Base-by-base conservation (phyloP, 2,888 invertebrate genomes). In the Sphecodes monilicornis region DNA sequence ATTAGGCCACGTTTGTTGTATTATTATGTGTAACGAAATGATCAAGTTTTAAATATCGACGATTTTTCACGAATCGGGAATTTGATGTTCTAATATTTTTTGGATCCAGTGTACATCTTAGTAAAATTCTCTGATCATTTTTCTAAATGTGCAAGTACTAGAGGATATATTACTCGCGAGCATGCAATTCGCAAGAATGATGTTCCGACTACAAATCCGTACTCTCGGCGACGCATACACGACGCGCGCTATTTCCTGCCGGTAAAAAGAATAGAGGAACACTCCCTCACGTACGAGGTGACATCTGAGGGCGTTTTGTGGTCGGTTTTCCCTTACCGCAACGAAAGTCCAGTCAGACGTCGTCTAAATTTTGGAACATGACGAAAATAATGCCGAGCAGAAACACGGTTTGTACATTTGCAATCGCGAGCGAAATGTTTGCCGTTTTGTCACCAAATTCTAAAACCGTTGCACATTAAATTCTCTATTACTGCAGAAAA, bases 221-320 rank as follows among this genome's bases (percentile, higher is more conserved):
- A 16, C 29, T 26, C 5, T 29, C 3, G 22, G 13, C 11, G 46
- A 69, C 46, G 39, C 22, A 10, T 72, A 60, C 54, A 57, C 60
- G 29, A 46, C 29, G 18, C n/a, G 36, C 46, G 32, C 26, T 54
- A 43, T 68, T 73, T 74, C 73, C 73, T 60, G 70, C 46, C 69
- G 43, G 54, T 11, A 39, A 57, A 70, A 71, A 66, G 71, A 80
- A 66, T 18, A 36, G 29, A 18, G 26, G 66, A 50, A 80, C 66
- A 39, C 32, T 73, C 66, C 36, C 76, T 80, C 72, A 69, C 83
- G 80, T 83, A 60, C 46, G 29, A 16, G 68, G 66, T 80, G 76
- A 76, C 80, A 72, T 80, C 57, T 68, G 76, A 60, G 68, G 50
- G 57, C 80, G 71, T 73, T 83, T 76, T 76, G 80, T 36, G 78